Conservation (phyloP, 2,888 invertebrate genomes). For the Philonicus albiceps region DNA sequence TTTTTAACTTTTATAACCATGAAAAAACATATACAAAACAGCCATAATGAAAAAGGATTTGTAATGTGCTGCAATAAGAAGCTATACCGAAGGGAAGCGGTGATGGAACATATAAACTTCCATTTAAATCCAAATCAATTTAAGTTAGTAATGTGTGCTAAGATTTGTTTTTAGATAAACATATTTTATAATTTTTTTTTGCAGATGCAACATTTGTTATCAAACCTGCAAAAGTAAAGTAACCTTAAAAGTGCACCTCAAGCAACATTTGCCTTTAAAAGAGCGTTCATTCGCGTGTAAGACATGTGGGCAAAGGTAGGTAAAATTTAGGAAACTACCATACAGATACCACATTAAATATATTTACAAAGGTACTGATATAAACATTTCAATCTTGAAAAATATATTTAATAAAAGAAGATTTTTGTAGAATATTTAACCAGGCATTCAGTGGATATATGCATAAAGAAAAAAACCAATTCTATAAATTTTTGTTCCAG, state of each 20-base stretch:
- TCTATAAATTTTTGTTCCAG: slow-evolving; percentile 13
- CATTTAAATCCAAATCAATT: slow-evolving; percentile 45
- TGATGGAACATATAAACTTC: slow-evolving; percentile 44
- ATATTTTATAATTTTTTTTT: background rate
- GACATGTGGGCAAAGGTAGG: slow-evolving; percentile 37
- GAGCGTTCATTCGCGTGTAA: slow-evolving; percentile 41
- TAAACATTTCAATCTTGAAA: too few species aligned
- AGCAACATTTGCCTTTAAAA: slow-evolving; percentile 44
- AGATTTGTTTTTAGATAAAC: background rate
- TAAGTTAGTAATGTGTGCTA: background rate
- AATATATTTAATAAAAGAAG: too few species aligned
- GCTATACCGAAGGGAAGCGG: slow-evolving; percentile 38
- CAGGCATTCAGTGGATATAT: too few species aligned
- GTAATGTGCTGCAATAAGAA: slow-evolving; percentile 43
- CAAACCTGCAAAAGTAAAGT: slow-evolving; percentile 45
- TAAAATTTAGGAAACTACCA: background rate
- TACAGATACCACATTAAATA: too few species aligned
- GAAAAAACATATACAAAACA: slow-evolving; percentile 39
- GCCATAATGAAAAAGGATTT: slow-evolving; percentile 37
- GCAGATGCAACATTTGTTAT: slow-evolving; percentile 42
- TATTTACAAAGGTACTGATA: too few species aligned
- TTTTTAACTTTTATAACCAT: slow-evolving; percentile 42
- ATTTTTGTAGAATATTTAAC: too few species aligned
- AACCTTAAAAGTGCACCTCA: slow-evolving; percentile 44
- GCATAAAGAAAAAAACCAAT: background rate